Base-by-base conservation (phyloP, 2,888 invertebrate genomes). In the Microctonus hyperodae region DNA sequence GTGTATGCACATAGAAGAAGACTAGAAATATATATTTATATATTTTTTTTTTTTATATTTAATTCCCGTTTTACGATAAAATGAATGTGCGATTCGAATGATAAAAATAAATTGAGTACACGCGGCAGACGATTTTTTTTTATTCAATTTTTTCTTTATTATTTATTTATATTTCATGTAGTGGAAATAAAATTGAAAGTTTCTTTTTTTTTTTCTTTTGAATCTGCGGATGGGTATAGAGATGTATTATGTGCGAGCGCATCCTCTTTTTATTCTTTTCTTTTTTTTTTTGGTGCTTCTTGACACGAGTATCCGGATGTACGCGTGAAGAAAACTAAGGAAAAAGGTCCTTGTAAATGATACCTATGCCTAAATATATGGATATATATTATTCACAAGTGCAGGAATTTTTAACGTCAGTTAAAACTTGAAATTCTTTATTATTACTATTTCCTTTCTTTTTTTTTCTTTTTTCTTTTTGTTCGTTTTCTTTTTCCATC, bases 271-370 rank as follows among this genome's bases (percentile, higher is more conserved):
- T 61, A 31, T 55, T n/a, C 20, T 28, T 31, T 28, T 16, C 33
- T 6, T 55, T n/a, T n/a, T 28, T 55, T 16, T 16, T n/a, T 31
- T 55, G 55, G 13, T 16, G 10, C n/a, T 16, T 31, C 25, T 51
- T 22, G 51, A 51, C 25, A 51, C 22, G 22, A 55, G 13, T 25
- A 25, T 33, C 31, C 55, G 55, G 55, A 55, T 16, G 55, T 28
- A 28, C 31, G 55, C 55, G 31, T 33, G 55, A 55, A 33, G 55
- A 31, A 33, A 35, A 25, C n/a, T 33, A 51, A 33, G 58, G 55
- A 64, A 60, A 51, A 65, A 55, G 68, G 65, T 67, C 64, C 64
- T 55, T 64, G 70, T 67, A 70, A 73, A 64, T 70, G 73, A 73
- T 72, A 72, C 70, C 67, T 69, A 64, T 16, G 22, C n/a, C 37